Base-by-base conservation (phyloP, 2,888 invertebrate species). In the Cheilosia pagana region DNA sequence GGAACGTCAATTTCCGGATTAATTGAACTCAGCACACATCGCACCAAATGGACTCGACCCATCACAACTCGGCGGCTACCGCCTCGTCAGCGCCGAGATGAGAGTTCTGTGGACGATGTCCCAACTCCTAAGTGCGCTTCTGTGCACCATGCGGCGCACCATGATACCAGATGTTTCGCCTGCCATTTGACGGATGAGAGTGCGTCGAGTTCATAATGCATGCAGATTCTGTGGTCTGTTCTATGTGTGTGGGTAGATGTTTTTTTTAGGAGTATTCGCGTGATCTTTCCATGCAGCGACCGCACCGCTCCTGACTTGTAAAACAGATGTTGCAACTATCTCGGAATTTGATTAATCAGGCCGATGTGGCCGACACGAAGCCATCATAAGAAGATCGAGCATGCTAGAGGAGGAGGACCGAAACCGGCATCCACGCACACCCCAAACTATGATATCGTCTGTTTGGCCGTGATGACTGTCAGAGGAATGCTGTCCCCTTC, bases 1-100 rank as follows among this genome's bases (percentile, higher is more conserved):
- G 83, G 63, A 81, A 85, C 85, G 76, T 55, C 75, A 81, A 85
- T 85, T 85, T 85, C 85, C 85, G 85, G 81, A 85, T 85, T 85
- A 85, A 85, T 85, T 85, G 81, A 75, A 81, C 75, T 76, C 85
- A 71, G 63, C 85, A 85, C 81, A 85, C 85, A 85, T 85, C 71
- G 53, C 85, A 85, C 85, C 75, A 81, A 85, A 85, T 85, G 81
- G 81, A 81, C 75, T 75, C 60, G 85, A 71, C 71, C 65, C 75
- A 75, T 74, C 62, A 65, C 70, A 63, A 78, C 41, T 70, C 62
- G 67, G 16, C 62, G 67, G 16, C 21, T 21, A 8, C 16, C 65
- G 25, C 52, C 8, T 28, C 23, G 23, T 48, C 48, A 52, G 57
- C 57, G n/a, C 48, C n/a, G 48, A 31, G 62, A 28, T 53, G 68